Base-by-base conservation (phyloP, 2,113 vertebrate species). In the Corythornis vintsioides region DNA sequence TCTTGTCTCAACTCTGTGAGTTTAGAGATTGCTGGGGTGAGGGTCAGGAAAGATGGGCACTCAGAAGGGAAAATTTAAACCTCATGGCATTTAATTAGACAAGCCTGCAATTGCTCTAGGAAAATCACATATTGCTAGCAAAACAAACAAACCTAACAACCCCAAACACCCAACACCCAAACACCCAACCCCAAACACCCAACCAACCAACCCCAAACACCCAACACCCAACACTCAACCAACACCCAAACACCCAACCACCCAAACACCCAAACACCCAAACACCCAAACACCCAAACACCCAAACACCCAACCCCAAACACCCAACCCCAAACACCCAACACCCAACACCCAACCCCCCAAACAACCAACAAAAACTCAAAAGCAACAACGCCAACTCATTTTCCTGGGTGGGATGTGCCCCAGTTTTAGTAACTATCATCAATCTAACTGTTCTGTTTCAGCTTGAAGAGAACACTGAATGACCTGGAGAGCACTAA, bases 41-140 rank as follows among this genome's bases (percentile, higher is more conserved):
- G 5, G 50, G 24, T 52, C 25, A 15, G 2, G 11, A 7, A 0
- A 0, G 10, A 20, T 38, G 47, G 42, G 63, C 18, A 86, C 53
- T 96, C 86, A 88, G 56, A 92, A 89, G 75, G 91, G 65, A 89
- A 93, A 91, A 94, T 88, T 48, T 95, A 94, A 97, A 86, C 80
- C 79, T 78, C 25, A 13, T 42, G 55, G 72, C 64, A 91, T 95
- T 69, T 38, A 94, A 55, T 91, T 67, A 80, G 74, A 40, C 42
- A 95, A 96, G 71, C 50, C 86, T 71, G n/a, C 50, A 84, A 86
- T 73, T 91, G 40, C 59, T 91, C 85, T 50, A 94, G 47, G 42
- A 75, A 74, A 95, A 88, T 70, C 69, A 73, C 95, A 94, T 89
- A 59, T 60, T 75, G 38, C 38, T 50, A 73, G 31, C 55, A n/a